Evolutionary conservation across 2,797 vertebrate species (phyloP).

Genomic region (Lacerta bilineata): DNA sequence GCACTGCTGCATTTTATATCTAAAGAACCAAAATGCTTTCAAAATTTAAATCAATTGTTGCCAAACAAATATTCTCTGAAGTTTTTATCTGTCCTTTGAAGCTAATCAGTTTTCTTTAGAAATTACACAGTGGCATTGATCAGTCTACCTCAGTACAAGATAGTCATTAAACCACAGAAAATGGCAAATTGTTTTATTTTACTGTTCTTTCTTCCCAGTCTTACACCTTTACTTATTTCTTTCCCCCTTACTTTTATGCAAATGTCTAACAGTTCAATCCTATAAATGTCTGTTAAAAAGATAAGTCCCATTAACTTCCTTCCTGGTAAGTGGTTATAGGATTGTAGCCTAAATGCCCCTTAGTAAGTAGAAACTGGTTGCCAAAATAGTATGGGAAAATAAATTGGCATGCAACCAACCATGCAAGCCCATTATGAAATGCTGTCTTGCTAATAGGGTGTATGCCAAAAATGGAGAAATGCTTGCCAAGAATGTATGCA

Average conservation of each 20-base stretch:
- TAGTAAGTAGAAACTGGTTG: background rate
- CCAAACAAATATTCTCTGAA: background rate
- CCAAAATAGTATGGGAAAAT: background rate
- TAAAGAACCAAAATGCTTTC: background rate
- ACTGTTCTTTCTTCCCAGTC: background rate
- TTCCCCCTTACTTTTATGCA: background rate
- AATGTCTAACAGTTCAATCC: background rate
- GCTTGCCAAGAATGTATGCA: background rate
- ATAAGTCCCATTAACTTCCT: too few species aligned
- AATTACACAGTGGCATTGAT: background rate
- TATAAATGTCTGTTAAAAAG: background rate
- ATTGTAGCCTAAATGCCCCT: background rate
- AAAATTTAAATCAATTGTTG: background rate
- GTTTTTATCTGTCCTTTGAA: background rate
- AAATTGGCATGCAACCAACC: background rate
- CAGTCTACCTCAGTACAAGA: background rate
- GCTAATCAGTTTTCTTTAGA: slow-evolving; percentile 16
- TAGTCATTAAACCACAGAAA: slow-evolving; percentile 9
- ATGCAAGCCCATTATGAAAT: background rate
- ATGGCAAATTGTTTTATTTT: background rate
- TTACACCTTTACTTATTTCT: background rate
- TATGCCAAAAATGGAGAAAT: background rate
- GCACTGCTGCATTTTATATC: slow-evolving; percentile 13
- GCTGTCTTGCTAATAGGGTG: background rate
- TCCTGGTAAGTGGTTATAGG: too few species aligned